phyloP scores from a whole-genome alignment of 23 tunicate genomes.

The Corella eumyota region DNA sequence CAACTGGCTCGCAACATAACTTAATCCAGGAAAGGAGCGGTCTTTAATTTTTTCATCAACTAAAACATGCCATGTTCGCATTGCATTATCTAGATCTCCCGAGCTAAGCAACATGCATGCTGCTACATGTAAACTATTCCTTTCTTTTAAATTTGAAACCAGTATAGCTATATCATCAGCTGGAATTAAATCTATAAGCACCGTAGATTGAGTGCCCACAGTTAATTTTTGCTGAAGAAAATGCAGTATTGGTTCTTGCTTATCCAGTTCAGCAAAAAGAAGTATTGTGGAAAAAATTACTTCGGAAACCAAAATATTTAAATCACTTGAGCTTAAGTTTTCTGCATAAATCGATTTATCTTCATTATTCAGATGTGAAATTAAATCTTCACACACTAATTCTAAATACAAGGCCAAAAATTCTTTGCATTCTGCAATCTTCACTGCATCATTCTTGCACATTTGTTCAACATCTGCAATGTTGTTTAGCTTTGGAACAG shows the following conservation, averaged over 20 bases:
- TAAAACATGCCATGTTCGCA: constrained; percentile 52
- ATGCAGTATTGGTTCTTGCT: constrained; percentile 9
- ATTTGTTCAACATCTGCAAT: constrained; percentile 27
- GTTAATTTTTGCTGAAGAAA: not conserved
- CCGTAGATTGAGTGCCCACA: not conserved
- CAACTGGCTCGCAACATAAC: constrained; percentile 41
- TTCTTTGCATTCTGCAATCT: constrained; percentile 31
- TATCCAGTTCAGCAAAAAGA: constrained; percentile 19
- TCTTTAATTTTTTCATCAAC: constrained; percentile 18
- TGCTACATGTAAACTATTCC: constrained; percentile 39
- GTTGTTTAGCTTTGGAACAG: constrained; percentile 33
- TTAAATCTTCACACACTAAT: constrained; percentile 6
- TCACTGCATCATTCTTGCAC: constrained; percentile 30
- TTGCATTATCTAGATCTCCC: constrained; percentile 40
- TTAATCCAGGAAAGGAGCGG: constrained; percentile 55
- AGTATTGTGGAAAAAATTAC: constrained; percentile 24
- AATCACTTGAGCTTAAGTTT: not conserved
- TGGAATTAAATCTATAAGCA: constrained; percentile 3
- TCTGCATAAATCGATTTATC: not conserved
- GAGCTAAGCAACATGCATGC: constrained; percentile 25
- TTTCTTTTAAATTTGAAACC: constrained; percentile 8
- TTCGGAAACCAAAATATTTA: constrained; percentile 3
- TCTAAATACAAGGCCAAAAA: constrained; percentile 43
- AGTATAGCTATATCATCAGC: constrained; percentile 2
- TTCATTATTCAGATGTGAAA: too few species aligned